These are phyloP conservation scores for Dolichotis patagonum DNA, from an alignment of 2,113 vertebrate genomes.

Conservation along the genomic window DNA sequence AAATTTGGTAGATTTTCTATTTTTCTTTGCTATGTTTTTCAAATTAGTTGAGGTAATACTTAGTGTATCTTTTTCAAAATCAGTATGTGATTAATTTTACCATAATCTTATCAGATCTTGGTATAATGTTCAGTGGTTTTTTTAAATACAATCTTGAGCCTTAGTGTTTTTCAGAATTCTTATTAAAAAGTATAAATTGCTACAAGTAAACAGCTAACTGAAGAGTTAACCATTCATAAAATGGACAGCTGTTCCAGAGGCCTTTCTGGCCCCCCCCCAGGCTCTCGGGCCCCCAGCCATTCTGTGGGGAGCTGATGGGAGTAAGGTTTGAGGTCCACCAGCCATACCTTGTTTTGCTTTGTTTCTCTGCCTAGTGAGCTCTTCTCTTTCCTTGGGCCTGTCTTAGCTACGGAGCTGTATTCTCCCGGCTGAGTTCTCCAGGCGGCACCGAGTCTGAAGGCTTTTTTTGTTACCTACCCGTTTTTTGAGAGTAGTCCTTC, in stretches of 20 bases:
- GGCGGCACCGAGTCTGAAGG: not conserved
- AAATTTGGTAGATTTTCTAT: not conserved
- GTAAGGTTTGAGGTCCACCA: not conserved
- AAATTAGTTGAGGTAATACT: not conserved
- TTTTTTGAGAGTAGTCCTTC: not conserved
- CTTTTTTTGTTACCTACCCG: not conserved
- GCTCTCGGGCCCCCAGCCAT: too few species aligned
- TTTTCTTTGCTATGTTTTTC: not conserved
- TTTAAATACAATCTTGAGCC: slow-evolving; percentile 8
- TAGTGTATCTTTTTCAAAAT: not conserved
- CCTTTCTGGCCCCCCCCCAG: not conserved
- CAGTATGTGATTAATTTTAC: not conserved
- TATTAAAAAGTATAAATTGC: not conserved
- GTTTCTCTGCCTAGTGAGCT: not conserved
- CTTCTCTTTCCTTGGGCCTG: not conserved
- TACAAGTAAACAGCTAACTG: not conserved
- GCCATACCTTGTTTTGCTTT: not conserved
- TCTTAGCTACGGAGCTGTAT: not conserved
- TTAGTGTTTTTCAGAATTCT: slow-evolving; percentile 5
- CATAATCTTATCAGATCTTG: not conserved
- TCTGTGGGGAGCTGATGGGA: not conserved
- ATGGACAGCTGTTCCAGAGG: not conserved
- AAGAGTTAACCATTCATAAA: not conserved
- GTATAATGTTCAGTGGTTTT: not conserved
- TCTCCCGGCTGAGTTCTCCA: not conserved